Evolutionary conservation across 2,797 vertebrate genomes (phyloP).

Genomic region (Rhinogobio ventralis): DNA sequence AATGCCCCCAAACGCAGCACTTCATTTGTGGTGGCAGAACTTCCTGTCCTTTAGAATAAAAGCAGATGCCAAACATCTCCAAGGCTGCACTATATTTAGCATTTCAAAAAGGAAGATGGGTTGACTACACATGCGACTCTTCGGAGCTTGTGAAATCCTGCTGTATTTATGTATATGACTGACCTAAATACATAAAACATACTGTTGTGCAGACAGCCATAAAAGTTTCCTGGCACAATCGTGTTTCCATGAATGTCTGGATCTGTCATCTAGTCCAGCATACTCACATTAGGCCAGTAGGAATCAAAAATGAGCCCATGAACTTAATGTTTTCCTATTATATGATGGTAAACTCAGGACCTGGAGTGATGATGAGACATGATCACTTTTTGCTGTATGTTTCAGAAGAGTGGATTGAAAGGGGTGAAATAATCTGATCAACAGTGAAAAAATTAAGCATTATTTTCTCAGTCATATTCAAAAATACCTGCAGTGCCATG

Average conservation of each 20-base stretch:
- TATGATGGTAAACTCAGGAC: too few species aligned
- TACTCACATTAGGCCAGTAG: not conserved
- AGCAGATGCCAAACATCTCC: not conserved
- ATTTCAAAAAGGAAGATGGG: not conserved
- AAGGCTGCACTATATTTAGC: not conserved
- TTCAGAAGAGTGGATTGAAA: too few species aligned
- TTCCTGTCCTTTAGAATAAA: not conserved
- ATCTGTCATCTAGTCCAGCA: not conserved
- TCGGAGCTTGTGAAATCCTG: not conserved
- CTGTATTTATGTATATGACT: not conserved
- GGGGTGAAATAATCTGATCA: too few species aligned
- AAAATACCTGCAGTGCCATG: too few species aligned
- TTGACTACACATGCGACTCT: not conserved
- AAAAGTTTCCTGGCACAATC: not conserved
- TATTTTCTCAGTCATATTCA: too few species aligned
- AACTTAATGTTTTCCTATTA: not conserved
- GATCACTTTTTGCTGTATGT: too few species aligned
- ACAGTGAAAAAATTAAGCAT: too few species aligned
- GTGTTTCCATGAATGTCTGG: not conserved
- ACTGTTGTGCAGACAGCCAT: not conserved
- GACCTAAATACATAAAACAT: constrained; percentile 13
- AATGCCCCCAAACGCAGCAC: not conserved
- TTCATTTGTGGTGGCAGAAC: not conserved
- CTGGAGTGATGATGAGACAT: too few species aligned
- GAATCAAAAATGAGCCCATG: not conserved